Evolutionary conservation across 2,888 invertebrate species (phyloP).

Genomic region (Eupithecia centaureata): DNA sequence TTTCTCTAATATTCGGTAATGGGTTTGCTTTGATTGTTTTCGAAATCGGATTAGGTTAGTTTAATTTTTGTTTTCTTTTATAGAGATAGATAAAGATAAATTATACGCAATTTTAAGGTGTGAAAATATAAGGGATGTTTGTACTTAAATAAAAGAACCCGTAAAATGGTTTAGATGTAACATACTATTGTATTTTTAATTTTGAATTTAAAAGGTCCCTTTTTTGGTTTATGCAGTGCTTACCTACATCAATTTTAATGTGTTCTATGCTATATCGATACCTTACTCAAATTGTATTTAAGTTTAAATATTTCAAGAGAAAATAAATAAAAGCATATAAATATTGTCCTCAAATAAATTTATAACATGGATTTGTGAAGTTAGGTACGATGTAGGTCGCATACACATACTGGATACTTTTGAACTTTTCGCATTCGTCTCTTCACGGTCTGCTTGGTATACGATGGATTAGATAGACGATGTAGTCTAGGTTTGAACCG

Average conservation of each 20-base stretch:
- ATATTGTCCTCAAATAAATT: not conserved
- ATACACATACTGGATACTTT: not conserved
- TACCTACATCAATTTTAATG: not conserved
- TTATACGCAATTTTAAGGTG: not conserved
- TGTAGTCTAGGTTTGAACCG: not conserved
- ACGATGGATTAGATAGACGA: no score
- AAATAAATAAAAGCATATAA: not conserved
- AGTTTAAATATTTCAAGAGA: not conserved
- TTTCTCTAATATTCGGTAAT: conserved; percentile 3
- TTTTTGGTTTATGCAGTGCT: not conserved
- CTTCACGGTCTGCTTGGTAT: not conserved
- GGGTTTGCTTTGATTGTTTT: not conserved
- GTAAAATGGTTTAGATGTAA: not conserved
- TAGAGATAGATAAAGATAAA: not conserved
- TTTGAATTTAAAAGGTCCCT: not conserved
- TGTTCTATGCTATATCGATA: not conserved
- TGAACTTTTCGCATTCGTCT: not conserved
- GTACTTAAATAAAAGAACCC: not conserved
- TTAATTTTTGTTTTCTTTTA: not conserved
- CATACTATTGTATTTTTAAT: not conserved
- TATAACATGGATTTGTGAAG: not conserved
- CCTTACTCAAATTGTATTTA: not conserved
- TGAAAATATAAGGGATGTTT: not conserved
- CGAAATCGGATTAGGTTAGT: not conserved
- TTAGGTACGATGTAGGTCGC: not conserved